These are phyloP conservation scores for Lepisosteus osseus DNA, from an alignment of 2,113 vertebrate species.

Conservation along the genomic window DNA sequence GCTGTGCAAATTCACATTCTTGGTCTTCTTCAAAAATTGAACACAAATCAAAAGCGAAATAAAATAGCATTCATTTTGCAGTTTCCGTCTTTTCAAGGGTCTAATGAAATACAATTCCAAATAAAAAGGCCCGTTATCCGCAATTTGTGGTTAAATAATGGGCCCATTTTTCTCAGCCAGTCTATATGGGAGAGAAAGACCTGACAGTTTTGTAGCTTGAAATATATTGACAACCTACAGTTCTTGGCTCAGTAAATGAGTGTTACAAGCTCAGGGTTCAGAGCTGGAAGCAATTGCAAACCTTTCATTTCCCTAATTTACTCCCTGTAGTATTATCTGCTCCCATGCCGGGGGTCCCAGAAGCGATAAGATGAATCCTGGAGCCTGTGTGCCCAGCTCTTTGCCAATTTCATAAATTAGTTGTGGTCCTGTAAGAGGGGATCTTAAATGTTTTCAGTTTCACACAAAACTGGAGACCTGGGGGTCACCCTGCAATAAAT, in stretches of 20 bases:
- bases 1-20: too few species aligned
- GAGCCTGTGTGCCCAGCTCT: background rate
- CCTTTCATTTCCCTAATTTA: background rate
- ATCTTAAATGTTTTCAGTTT: constrained; percentile 4
- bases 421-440: background rate
- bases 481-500: constrained; percentile 10
- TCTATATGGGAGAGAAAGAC: background rate
- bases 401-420: constrained; percentile 1
- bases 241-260: background rate
- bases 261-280: background rate
- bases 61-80: too few species aligned
- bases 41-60: too few species aligned
- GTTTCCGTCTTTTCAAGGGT: background rate
- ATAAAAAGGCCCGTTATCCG: background rate
- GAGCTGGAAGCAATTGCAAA: background rate
- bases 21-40: too few species aligned
- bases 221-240: background rate
- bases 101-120: background rate
- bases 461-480: background rate
- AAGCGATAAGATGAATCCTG: background rate
- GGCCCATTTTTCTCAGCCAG: background rate
- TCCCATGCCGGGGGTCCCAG: background rate
- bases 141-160: background rate
- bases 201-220: background rate
- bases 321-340: background rate